Evolutionary conservation across 2,888 invertebrate genomes (phyloP).

Genomic region (Cerceris ruficornis): DNA sequence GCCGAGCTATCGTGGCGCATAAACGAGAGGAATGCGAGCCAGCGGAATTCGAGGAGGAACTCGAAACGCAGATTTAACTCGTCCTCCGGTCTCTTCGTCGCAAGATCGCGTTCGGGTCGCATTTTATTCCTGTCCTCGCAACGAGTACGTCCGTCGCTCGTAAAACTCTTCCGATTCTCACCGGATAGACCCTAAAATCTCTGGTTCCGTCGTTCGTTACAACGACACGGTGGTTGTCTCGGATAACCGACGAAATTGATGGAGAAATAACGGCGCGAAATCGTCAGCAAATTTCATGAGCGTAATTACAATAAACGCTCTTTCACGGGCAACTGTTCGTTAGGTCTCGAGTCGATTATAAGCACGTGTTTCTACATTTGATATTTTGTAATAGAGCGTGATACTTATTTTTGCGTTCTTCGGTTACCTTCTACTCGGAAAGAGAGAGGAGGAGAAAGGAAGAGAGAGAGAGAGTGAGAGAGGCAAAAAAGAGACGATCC

Average conservation of each 20-base stretch:
- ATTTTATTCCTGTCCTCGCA: slow-evolving; percentile 41
- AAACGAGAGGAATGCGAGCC: slow-evolving; percentile 46
- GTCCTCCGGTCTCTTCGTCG: slow-evolving; percentile 1
- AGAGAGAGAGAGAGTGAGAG: neutral
- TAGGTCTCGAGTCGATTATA: slow-evolving; percentile 1
- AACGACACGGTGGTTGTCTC: slow-evolving; percentile 14
- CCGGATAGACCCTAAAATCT: slow-evolving; percentile 37
- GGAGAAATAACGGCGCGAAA: slow-evolving; percentile 61
- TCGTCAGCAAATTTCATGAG: slow-evolving; percentile 46
- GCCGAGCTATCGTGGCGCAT: slow-evolving; percentile 7
- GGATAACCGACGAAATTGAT: slow-evolving; percentile 58
- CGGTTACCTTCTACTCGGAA: neutral
- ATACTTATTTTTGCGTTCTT: too few species aligned
- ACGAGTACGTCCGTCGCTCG: slow-evolving; percentile 26
- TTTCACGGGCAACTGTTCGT: slow-evolving; percentile 11
- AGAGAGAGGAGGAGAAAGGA: neutral
- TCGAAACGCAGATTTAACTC: slow-evolving; percentile 10
- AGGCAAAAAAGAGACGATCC: slow-evolving; percentile 32
- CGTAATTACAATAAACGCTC: slow-evolving; percentile 43
- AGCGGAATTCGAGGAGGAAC: slow-evolving; percentile 38
- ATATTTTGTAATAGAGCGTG: too few species aligned
- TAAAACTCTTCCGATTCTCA: slow-evolving; percentile 53
- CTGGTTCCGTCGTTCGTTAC: slow-evolving; percentile 28
- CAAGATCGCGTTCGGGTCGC: slow-evolving; percentile 28
- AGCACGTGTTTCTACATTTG: too few species aligned